Evolutionary conservation across 2,888 invertebrate genomes (phyloP), one percentile per base, ranked within the genome.

Genomic region (Emmelina monodactyla): DNA sequence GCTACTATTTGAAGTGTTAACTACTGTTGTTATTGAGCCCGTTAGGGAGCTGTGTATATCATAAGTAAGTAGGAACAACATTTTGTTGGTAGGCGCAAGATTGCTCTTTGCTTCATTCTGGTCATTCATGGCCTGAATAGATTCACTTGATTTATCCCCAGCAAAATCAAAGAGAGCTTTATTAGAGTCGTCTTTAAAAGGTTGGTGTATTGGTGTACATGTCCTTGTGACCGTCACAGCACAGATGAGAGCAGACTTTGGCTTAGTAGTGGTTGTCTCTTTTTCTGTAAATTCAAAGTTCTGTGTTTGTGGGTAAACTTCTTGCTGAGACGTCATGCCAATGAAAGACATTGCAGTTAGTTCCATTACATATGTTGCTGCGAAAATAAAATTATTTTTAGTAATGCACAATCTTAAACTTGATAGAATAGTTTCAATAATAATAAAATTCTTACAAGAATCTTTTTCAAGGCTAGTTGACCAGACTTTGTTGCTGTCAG

Each of bases 121-220:
- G 55, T 88, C 88, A 58, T 92, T 91, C 83, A 91, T 87, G 10
- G 88, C 87, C 48, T 89, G 86, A 6, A 91, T 87, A 37, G 58
- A 71, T 43, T 76, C 76, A 42, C 60, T 57, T 12, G 67, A 54
- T 37, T 63, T 61, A 40, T 70, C 67, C 60, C n/a, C 68, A 14
- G 13, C 68, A 1, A 67, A 62, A 38, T 78, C 71, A 40, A 78
- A 78, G 5, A 78, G 55, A 0, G 66, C 70, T 56, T 76, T 76
- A 43, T 71, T 71, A 4, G 64, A 62, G 43, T 76, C 72, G 14
- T 73, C 76, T 39, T 61, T 61, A 38, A 72, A 68, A 1, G 76
- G 69, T 37, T 62, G 61, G 41, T 67, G 58, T 2, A 64, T 48
- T 2, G 62, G 59, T 3, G 57, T 40, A 13, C 51, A 60, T 0